These are phyloP conservation scores for Drosophila siamana DNA, from an alignment of 2,888 invertebrate species.

Conservation along the genomic window DNA sequence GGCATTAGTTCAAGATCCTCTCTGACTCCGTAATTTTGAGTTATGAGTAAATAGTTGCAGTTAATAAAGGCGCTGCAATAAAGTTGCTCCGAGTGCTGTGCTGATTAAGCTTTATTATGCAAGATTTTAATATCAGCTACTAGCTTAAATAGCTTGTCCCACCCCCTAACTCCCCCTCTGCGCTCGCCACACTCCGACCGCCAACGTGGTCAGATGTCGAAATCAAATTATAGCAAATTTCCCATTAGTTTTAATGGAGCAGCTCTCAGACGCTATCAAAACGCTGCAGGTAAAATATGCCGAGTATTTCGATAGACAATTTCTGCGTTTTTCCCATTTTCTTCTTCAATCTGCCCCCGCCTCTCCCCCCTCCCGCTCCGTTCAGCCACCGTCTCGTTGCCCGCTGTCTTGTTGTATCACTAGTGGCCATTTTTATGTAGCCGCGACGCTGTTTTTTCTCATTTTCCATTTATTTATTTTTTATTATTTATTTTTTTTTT, in stretches of 20 bases:
- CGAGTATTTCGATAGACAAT: constrained; percentile 72
- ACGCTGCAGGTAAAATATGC: constrained; percentile 73
- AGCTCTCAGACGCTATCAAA: constrained; percentile 62
- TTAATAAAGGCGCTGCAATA: too few species aligned
- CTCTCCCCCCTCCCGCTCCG: neutral
- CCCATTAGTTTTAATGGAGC: constrained; percentile 80
- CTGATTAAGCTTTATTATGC: neutral
- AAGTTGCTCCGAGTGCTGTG: neutral
- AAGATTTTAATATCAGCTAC: constrained; percentile 5
- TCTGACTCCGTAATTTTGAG: too few species aligned
- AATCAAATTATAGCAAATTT: constrained; percentile 82
- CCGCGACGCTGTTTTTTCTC: constrained; percentile 57
- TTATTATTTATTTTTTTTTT: constrained; percentile 69
- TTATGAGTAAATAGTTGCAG: too few species aligned
- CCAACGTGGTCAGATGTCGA: constrained; percentile 32
- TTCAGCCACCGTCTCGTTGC: too few species aligned
- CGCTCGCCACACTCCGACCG: too few species aligned
- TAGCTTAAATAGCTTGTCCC: neutral
- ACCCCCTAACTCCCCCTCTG: too few species aligned
- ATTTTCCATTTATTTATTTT: constrained; percentile 82
- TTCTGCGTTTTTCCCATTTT: constrained; percentile 53
- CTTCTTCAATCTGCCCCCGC: constrained; percentile 33
- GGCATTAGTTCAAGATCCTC: too few species aligned
- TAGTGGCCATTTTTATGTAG: constrained; percentile 68
- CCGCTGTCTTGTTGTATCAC: constrained; percentile 24